Percentiles rank a stretch among this genome's conserved stretches.
Evolutionary conservation across 1,140 invertebrate genomes (phyloP).

Genomic region (Elymnias hypermnestra): DNA sequence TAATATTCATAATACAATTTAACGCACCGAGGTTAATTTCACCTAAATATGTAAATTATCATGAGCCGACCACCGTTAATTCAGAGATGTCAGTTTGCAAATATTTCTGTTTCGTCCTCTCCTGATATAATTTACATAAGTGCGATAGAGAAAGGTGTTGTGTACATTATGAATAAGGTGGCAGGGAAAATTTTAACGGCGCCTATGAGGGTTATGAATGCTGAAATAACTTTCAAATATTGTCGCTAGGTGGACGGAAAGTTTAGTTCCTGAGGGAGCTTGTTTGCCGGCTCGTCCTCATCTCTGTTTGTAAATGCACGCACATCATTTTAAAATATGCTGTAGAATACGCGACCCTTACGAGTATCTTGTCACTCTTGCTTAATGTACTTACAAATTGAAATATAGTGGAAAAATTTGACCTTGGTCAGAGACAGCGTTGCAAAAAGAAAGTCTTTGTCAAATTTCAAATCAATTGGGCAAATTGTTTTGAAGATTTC

Average conservation of each 20-base stretch:
- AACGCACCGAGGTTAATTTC: conserved; percentile 72
- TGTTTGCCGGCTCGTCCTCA: conserved; percentile 47
- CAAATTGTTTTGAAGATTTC: no score
- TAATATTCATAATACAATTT: conserved; percentile 77
- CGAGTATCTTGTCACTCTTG: no score
- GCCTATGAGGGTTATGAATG: conserved; percentile 74
- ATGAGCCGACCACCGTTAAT: conserved; percentile 74
- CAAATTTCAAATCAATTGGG: no score
- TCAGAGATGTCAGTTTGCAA: conserved; percentile 68
- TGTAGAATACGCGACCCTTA: conserved; percentile 34
- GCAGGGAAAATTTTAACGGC: conserved; percentile 74
- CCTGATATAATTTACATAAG: conserved; percentile 9
- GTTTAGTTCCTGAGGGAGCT: conserved; percentile 65
- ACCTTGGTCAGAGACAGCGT: no score
- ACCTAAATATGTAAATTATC: conserved; percentile 76
- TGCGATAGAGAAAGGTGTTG: conserved; percentile 32
- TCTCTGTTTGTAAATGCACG: conserved; percentile 70
- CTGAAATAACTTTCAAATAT: conserved; percentile 76
- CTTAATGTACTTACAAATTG: no score
- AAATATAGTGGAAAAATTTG: no score
- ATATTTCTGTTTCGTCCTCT: conserved; percentile 47
- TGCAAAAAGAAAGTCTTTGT: no score
- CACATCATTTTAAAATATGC: conserved; percentile 65
- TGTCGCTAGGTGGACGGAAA: conserved; percentile 75
- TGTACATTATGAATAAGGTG: conserved; percentile 74